phyloP scores from a whole-genome alignment of 1,140 invertebrate genomes.

The Phortica variegata region DNA sequence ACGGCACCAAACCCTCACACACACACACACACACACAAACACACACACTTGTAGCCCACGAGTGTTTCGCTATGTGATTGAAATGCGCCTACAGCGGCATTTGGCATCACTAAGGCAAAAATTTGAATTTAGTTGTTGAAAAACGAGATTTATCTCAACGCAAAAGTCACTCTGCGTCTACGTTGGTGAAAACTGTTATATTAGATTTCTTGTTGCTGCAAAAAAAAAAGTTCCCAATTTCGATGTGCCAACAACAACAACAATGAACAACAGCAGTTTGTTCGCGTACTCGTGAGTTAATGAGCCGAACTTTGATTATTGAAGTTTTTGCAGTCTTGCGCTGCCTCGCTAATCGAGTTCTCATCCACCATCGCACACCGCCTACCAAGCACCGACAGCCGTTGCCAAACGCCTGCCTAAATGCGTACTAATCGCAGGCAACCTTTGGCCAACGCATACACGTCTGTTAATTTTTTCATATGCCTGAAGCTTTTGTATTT shows the following conservation, averaged over 20 bases:
- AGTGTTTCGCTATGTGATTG: no score
- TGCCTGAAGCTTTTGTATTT: no score
- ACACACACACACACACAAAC: no score
- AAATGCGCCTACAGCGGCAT: not conserved
- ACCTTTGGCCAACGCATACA: no score
- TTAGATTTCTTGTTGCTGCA: not conserved
- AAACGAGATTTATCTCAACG: constrained; percentile 43
- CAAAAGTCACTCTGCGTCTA: not conserved
- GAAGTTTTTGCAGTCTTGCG: constrained; percentile 34
- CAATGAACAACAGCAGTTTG: constrained; percentile 19
- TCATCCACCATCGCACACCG: no score
- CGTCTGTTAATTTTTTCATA: no score
- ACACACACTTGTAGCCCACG: no score
- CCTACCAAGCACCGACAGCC: no score
- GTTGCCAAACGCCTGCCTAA: no score
- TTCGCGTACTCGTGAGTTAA: constrained; percentile 32
- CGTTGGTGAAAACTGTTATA: not conserved
- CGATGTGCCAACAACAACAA: not conserved
- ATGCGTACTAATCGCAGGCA: no score
- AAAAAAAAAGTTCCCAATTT: not conserved
- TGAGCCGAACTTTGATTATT: constrained; percentile 49
- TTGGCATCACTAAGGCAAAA: constrained; percentile 18
- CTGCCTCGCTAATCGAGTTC: no score
- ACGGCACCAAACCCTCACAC: no score
- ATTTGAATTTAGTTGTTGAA: constrained; percentile 46